A percentile compares a stretch with the other conserved stretches of the same genome.
Conservation (phyloP, 1,140 invertebrate species). For the Diorhabda elongata region DNA sequence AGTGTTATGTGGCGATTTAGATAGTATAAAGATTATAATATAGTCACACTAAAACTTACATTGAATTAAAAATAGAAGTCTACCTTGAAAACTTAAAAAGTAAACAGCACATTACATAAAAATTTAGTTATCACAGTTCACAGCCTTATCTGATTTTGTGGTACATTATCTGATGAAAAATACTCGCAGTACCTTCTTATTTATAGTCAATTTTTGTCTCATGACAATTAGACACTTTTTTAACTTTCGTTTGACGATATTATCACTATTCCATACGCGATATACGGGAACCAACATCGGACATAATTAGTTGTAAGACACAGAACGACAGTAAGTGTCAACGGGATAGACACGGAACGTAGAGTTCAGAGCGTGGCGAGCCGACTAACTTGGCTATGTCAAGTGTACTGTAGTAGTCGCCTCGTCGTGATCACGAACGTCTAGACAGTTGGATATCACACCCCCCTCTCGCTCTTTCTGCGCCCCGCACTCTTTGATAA, state of each 20-base stretch:
- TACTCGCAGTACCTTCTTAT: constrained; percentile 40
- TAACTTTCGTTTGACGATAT: constrained; percentile 37
- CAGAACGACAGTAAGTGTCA: background rate
- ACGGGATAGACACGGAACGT: background rate
- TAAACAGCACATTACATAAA: constrained; percentile 23
- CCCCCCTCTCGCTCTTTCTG: constrained; percentile 6
- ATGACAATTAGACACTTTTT: constrained; percentile 42
- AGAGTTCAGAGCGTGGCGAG: constrained; percentile 1
- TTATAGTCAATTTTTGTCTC: constrained; percentile 41
- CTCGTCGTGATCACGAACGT: constrained; percentile 26
- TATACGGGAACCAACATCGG: background rate
- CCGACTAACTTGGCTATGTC: constrained; percentile 24
- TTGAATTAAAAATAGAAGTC: constrained; percentile 21
- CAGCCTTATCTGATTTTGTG: constrained; percentile 15
- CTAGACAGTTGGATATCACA: constrained; percentile 38
- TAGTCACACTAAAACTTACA: constrained; percentile 20
- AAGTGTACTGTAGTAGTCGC: constrained; percentile 31
- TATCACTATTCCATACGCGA: constrained; percentile 9
- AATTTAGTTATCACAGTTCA: constrained; percentile 26
- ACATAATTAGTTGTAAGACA: background rate
- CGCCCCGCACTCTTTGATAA: constrained; percentile 32
- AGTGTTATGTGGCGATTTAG: background rate
- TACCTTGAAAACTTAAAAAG: constrained; percentile 19
- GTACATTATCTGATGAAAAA: constrained; percentile 20
- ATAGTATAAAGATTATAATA: background rate